phyloP scores from a whole-genome alignment of 2,797 vertebrate species.

The Microhierax caerulescens region DNA sequence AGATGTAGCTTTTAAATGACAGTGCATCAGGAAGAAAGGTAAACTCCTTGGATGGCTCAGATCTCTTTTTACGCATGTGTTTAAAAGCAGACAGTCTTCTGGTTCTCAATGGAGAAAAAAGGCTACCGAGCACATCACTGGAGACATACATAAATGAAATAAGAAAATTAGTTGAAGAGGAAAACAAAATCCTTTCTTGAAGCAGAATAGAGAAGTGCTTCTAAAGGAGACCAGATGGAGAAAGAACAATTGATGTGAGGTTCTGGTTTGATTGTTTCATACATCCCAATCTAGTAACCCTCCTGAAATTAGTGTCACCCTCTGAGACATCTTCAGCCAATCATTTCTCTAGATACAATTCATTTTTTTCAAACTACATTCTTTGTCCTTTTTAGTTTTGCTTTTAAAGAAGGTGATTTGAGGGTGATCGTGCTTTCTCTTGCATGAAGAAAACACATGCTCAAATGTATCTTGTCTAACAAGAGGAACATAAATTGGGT shows the following conservation, averaged over 20 bases:
- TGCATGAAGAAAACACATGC: not conserved
- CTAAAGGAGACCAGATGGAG: not conserved
- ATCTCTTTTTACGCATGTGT: not conserved
- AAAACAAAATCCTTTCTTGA: not conserved
- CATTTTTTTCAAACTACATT: not conserved
- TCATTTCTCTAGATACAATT: not conserved
- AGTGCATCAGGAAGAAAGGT: conserved; percentile 47
- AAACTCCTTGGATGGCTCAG: conserved; percentile 34
- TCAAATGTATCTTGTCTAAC: not conserved
- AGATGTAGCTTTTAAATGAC: conserved; percentile 57
- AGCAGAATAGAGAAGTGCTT: not conserved
- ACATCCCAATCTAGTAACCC: not conserved
- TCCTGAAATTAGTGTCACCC: not conserved
- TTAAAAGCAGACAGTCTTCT: not conserved
- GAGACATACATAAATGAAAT: not conserved
- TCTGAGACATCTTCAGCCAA: not conserved
- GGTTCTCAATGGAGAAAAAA: conserved; percentile 25
- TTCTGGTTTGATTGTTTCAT: not conserved
- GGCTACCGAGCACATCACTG: not conserved
- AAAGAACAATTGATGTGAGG: not conserved
- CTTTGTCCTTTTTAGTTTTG: not conserved
- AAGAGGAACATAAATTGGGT: not conserved
- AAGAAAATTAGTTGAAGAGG: not conserved
- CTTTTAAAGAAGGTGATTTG: not conserved
- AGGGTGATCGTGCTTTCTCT: not conserved